phyloP scores from a whole-genome alignment of 2,797 vertebrate genomes.

The Pygocentrus nattereri region DNA sequence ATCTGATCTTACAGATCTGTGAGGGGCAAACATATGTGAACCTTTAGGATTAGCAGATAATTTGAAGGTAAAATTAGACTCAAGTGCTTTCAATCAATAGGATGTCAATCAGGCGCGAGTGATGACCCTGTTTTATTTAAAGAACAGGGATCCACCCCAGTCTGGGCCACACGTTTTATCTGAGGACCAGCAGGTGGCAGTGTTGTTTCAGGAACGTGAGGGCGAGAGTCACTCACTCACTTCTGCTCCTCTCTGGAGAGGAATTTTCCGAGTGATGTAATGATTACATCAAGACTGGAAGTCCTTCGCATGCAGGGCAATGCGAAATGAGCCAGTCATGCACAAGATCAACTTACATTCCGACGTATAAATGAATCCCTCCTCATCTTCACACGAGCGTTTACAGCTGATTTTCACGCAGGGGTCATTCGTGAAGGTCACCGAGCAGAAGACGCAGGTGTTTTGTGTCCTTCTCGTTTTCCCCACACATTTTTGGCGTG shows the following conservation, averaged over 20 bases:
- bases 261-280: neutral
- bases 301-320: neutral
- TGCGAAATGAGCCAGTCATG: neutral
- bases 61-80: no score
- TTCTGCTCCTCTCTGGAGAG: neutral
- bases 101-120: no score
- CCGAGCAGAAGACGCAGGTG: no score
- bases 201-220: conserved; percentile 51
- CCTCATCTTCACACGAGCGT: no score
- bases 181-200: conserved; percentile 62
- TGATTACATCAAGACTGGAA: neutral
- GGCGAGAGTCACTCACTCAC: neutral
- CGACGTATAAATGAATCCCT: neutral
- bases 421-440: neutral
- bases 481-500: neutral
- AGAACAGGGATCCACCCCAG: no score
- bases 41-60: no score
- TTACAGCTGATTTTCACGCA: neutral
- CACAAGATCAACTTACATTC: neutral
- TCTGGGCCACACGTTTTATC: no score
- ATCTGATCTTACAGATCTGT: no score
- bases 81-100: no score
- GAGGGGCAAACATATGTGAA: no score
- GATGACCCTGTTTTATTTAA: no score
- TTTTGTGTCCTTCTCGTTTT: no score